A percentile compares a stretch with the other conserved stretches of the same genome.
These are phyloP conservation scores for Siniperca scherzeri DNA, from an alignment of 2,797 vertebrate genomes.

Conservation along the genomic window DNA sequence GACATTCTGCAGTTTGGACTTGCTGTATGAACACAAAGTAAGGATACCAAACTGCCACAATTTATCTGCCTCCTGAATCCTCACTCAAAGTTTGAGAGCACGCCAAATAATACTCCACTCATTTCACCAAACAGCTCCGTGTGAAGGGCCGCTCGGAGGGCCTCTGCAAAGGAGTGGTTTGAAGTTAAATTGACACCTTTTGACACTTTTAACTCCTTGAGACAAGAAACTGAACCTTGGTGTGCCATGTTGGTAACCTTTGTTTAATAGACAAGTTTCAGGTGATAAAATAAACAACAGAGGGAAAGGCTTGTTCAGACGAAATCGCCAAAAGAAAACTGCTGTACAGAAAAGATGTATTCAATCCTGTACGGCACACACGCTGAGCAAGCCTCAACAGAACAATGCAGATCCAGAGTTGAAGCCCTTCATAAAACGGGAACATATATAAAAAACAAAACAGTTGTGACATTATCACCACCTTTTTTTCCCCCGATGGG, in stretches of 20 bases:
- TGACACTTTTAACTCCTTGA: not conserved
- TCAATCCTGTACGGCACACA: constrained; percentile 26
- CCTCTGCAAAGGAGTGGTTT: constrained; percentile 26
- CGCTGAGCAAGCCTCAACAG: constrained; percentile 58
- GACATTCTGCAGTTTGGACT: constrained; percentile 72
- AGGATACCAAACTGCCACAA: constrained; percentile 59
- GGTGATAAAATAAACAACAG: constrained; percentile 47
- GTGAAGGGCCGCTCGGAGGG: not conserved
- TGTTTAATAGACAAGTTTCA: constrained; percentile 61
- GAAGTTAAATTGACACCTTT: constrained; percentile 23
- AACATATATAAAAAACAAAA: constrained; percentile 38
- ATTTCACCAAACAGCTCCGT: constrained; percentile 27
- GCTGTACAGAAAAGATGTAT: constrained; percentile 30
- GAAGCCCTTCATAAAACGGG: constrained; percentile 73
- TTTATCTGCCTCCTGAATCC: constrained; percentile 31
- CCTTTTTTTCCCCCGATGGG: constrained; percentile 39
- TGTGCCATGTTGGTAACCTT: constrained; percentile 51
- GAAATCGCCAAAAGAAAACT: constrained; percentile 17
- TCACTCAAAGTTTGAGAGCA: constrained; percentile 29
- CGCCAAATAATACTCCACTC: constrained; percentile 24
- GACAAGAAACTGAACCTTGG: constrained; percentile 33
- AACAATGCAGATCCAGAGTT: constrained; percentile 62
- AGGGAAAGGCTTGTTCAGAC: constrained; percentile 39
- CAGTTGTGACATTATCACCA: constrained; percentile 34
- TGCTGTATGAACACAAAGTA: constrained; percentile 57